Evolutionary conservation across 2,888 invertebrate genomes (phyloP).

Genomic region (Chydorus sphaericus): DNA sequence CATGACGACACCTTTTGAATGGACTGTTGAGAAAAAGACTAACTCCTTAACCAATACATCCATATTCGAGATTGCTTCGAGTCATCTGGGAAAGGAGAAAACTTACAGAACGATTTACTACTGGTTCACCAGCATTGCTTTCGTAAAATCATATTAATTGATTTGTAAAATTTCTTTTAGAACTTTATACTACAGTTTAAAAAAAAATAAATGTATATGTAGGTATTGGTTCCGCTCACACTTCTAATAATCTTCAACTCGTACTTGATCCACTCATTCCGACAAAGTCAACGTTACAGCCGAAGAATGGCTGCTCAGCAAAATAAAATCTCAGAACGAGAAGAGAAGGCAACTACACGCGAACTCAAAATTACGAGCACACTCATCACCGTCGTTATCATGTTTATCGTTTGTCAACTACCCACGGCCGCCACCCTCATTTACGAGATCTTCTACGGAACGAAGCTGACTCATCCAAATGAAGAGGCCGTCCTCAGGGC

Average conservation of each 20-base stretch:
- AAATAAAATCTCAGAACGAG: slow-evolving; percentile 3
- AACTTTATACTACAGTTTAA: no score
- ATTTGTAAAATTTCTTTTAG: no score
- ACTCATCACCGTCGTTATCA: slow-evolving; percentile 59
- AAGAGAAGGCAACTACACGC: slow-evolving; percentile 27
- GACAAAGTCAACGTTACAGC: slow-evolving; percentile 38
- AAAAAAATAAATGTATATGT: no score
- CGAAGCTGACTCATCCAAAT: no score
- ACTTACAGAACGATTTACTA: slow-evolving; percentile 44
- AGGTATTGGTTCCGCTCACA: slow-evolving; percentile 45
- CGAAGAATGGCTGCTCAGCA: slow-evolving; percentile 37
- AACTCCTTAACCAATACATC: no score
- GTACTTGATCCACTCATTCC: slow-evolving; percentile 48
- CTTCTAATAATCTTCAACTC: slow-evolving; percentile 56
- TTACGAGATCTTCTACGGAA: slow-evolving; percentile 31
- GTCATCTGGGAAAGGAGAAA: slow-evolving; percentile 34
- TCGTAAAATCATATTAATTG: no score
- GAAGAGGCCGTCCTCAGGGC: no score
- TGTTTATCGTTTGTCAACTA: slow-evolving; percentile 56
- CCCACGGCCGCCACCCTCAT: slow-evolving; percentile 49
- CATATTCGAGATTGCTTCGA: no score
- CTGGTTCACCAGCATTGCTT: slow-evolving; percentile 46
- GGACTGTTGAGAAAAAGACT: slow-evolving; percentile 29
- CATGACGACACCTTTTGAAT: slow-evolving; percentile 48
- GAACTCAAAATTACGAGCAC: slow-evolving; percentile 60